Evolutionary conservation across 2,113 vertebrate genomes (phyloP).

Genomic region (Malurus melanocephalus): DNA sequence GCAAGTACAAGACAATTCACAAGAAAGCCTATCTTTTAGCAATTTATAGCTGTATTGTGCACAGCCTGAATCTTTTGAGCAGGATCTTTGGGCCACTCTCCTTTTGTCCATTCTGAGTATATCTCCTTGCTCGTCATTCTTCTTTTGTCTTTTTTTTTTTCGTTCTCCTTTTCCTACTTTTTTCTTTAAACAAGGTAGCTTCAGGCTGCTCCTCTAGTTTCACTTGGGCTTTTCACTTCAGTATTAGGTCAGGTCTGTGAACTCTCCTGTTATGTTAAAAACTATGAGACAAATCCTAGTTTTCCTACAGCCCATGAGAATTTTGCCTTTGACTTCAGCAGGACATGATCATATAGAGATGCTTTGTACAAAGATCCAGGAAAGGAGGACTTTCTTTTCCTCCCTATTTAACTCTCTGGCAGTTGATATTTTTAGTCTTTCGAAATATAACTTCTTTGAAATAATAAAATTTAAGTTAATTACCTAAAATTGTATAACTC

Average conservation of each 20-base stretch:
- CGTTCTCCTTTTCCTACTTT: background rate
- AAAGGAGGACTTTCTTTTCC: background rate
- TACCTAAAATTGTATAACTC: background rate
- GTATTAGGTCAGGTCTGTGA: background rate
- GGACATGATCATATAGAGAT: background rate
- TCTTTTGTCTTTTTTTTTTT: background rate
- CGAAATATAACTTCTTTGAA: background rate
- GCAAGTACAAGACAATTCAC: background rate
- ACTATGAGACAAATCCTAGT: background rate
- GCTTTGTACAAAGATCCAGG: background rate
- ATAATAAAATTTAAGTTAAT: background rate
- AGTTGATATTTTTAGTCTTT: background rate
- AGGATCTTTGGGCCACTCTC: background rate
- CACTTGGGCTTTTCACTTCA: background rate
- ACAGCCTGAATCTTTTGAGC: background rate
- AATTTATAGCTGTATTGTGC: background rate
- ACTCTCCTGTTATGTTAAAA: background rate
- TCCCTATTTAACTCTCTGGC: background rate
- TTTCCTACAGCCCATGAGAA: background rate
- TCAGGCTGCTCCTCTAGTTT: background rate
- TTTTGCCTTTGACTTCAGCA: background rate
- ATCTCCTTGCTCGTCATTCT: background rate
- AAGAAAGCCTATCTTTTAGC: conserved; percentile 21
- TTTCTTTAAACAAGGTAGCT: background rate
- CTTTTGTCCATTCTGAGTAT: background rate